A percentile compares a stretch with the other conserved stretches of the same genome.
These are phyloP conservation scores for Aleiodes leptofemur DNA, from an alignment of 2,888 invertebrate genomes.

Conservation along the genomic window DNA sequence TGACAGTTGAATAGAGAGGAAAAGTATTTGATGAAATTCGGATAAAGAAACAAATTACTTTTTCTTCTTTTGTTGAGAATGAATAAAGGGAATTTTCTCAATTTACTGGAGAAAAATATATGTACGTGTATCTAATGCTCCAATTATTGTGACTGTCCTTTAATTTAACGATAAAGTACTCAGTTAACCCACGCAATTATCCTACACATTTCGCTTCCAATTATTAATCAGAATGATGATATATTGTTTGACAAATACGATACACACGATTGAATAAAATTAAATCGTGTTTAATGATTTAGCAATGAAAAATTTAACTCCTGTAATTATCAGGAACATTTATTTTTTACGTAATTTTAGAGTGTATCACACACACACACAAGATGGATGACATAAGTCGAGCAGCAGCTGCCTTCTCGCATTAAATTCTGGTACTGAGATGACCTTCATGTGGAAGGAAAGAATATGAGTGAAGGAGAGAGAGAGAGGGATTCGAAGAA, in stretches of 20 bases:
- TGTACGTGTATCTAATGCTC: background rate
- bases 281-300: background rate
- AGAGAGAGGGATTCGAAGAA: conserved; percentile 6
- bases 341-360: conserved; percentile 21
- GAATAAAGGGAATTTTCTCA: no score
- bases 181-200: conserved; percentile 7
- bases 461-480: conserved; percentile 12
- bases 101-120: background rate
- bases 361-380: background rate
- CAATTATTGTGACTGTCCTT: background rate
- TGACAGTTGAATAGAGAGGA: no score
- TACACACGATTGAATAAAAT: background rate
- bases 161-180: background rate
- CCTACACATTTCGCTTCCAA: background rate
- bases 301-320: background rate
- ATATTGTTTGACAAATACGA: background rate
- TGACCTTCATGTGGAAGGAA: conserved; percentile 6
- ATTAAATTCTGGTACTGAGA: conserved; percentile 15
- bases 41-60: no score
- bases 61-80: no score
- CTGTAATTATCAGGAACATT: conserved; percentile 21
- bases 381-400: conserved; percentile 29
- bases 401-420: background rate
- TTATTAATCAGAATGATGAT: background rate
- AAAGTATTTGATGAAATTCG: no score